These are phyloP conservation scores for Acanthopleura granulata DNA, from an alignment of 2,888 invertebrate species.

Conservation along the genomic window DNA sequence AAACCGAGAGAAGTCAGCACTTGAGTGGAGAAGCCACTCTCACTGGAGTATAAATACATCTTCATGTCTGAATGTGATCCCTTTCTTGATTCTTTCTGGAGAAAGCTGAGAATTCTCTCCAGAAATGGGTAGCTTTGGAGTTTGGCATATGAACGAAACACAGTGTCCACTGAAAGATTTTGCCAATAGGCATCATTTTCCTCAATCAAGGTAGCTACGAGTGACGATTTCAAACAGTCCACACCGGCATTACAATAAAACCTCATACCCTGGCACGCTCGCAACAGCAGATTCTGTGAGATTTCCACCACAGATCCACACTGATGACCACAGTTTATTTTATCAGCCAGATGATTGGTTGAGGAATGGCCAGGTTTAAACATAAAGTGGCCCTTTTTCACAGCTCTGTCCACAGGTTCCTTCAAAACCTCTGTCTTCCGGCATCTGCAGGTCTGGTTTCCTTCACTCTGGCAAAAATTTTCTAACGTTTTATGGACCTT, in stretches of 20 bases:
- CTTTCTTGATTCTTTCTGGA: background rate
- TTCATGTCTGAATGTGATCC: background rate
- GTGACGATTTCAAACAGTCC: background rate
- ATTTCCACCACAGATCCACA: background rate
- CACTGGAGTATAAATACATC: background rate
- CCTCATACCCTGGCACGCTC: background rate
- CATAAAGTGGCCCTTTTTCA: background rate
- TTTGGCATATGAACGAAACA: slow-evolving; percentile 2
- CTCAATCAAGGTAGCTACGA: background rate
- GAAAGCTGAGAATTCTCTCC: background rate
- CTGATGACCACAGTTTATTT: background rate
- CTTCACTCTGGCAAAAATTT: background rate
- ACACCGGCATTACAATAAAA: background rate
- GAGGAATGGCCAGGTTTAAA: slow-evolving; percentile 14
- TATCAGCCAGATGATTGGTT: background rate
- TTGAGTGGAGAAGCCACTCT: background rate
- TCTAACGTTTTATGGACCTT: background rate
- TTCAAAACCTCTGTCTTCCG: background rate
- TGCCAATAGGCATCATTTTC: background rate
- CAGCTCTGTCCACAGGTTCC: background rate
- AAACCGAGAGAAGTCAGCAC: background rate
- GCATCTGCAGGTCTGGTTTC: background rate
- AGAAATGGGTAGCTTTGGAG: background rate
- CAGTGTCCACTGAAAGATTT: background rate
- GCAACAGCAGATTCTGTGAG: slow-evolving; percentile 5